Evolutionary conservation across 2,888 invertebrate species (phyloP), one percentile per base, ranked within the genome.

Genomic region (Mythimna loreyi): DNA sequence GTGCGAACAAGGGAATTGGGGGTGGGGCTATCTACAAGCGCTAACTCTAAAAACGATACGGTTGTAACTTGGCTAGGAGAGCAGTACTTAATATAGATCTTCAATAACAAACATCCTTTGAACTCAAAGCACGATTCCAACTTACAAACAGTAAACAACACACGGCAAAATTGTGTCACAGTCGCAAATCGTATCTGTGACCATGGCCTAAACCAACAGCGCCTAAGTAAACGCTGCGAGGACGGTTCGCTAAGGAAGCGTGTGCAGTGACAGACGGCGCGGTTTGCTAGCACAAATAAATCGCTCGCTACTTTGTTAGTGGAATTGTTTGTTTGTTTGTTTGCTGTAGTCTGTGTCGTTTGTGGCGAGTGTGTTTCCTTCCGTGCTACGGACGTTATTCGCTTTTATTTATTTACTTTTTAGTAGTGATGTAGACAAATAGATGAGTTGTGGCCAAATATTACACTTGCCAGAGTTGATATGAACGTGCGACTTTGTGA

Each of bases 151-250:
- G 43, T 62, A 23, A 61, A 64, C 61, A 61, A 61, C 30, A 43
- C 49, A 45, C 5, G 16, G 7, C 7, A 23, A 2, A 61, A 45
- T 63, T 45, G 47, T 7, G 9, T 6, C 23, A 2, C 4, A 55
- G 56, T 65, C 28, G 55, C 63, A 66, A 74, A 70, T 59, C 59
- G 43, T 60, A 36, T 59, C 72, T 71, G 64, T 72, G 78, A 68
- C 72, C 70, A 16, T 40, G 23, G 50, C 71, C 71, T 82, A 64
- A 71, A 50, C 62, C 52, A 81, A 82, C 65, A 82, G 9, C 6
- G 19, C 68, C 68, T 75, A 67, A 77, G 64, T 69, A 70, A 72
- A 81, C 23, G 11, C 21, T 19, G 55, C 49, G 25, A 67, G 30
- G 40, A 47, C 25, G 62, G 21, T 55, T 30, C 61, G 55, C 55